phyloP scores from a whole-genome alignment of 1,140 invertebrate species.

The Melipona quadrifasciata region DNA sequence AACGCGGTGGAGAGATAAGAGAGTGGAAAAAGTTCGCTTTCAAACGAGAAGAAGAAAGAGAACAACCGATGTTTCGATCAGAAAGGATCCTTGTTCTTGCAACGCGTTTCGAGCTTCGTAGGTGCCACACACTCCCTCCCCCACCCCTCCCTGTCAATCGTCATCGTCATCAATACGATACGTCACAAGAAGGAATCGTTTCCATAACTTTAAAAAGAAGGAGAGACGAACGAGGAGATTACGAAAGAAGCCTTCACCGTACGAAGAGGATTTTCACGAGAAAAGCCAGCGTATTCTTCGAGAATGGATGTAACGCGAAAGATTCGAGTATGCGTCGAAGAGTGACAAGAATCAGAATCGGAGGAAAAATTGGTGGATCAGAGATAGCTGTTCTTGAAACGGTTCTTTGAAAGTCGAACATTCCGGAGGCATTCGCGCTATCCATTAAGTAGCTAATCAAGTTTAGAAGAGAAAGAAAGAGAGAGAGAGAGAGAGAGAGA shows the following conservation, averaged over 20 bases:
- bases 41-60: not conserved
- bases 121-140: not conserved
- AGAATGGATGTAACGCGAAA: not conserved
- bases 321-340: not conserved
- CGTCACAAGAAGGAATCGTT: constrained; percentile 6
- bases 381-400: not conserved
- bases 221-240: not conserved
- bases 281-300: not conserved
- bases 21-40: not conserved
- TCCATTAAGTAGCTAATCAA: constrained; percentile 22
- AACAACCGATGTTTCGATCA: not conserved
- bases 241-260: not conserved
- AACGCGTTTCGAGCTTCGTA: constrained; percentile 31
- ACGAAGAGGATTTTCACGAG: not conserved
- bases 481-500: too few relatives aligned
- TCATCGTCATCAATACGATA: constrained; percentile 22
- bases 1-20: not conserved
- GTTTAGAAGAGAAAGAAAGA: constrained; percentile 9
- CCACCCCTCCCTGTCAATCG: not conserved
- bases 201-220: not conserved
- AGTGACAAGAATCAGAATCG: not conserved
- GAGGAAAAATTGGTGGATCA: not conserved
- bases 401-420: constrained; percentile 29
- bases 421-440: constrained; percentile 23
- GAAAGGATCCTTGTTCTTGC: not conserved